Evolutionary conservation across 2,888 invertebrate genomes (phyloP).

Genomic region (Dione juno): DNA sequence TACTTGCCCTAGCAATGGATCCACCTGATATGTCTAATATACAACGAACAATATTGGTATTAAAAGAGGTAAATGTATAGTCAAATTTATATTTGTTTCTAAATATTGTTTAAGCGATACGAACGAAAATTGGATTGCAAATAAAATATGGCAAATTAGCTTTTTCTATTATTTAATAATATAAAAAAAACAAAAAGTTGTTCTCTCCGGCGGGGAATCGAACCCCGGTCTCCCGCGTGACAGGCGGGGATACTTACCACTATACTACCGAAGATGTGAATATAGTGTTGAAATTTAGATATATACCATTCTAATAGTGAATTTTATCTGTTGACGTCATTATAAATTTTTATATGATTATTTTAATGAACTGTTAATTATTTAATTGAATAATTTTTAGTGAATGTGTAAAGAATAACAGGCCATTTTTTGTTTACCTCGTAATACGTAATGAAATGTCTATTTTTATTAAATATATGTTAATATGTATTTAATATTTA

Average conservation of each 20-base stretch:
- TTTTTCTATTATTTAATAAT: too few species aligned
- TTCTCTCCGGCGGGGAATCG: constrained; percentile 81
- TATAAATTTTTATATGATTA: background rate
- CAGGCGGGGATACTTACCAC: constrained; percentile 84
- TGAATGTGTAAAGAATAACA: too few species aligned
- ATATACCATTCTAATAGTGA: background rate
- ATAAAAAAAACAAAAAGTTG: constrained; percentile 22
- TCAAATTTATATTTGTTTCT: background rate
- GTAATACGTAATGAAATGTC: too few species aligned
- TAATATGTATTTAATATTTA: too few species aligned
- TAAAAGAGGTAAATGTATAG: constrained; percentile 90
- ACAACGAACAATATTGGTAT: constrained; percentile 89
- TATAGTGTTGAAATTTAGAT: background rate
- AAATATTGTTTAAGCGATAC: too few species aligned
- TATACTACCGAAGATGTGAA: constrained; percentile 75
- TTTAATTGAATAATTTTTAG: too few species aligned
- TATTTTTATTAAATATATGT: too few species aligned
- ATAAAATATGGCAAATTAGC: too few species aligned
- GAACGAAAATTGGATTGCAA: too few species aligned
- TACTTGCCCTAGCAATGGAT: constrained; percentile 92
- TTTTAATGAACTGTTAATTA: too few species aligned
- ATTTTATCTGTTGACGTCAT: background rate
- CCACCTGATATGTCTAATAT: constrained; percentile 94
- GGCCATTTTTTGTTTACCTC: too few species aligned
- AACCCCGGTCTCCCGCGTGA: constrained; percentile 85